Evolutionary conservation across 2,888 invertebrate genomes (phyloP).

Genomic region (Drosophila lutescens): DNA sequence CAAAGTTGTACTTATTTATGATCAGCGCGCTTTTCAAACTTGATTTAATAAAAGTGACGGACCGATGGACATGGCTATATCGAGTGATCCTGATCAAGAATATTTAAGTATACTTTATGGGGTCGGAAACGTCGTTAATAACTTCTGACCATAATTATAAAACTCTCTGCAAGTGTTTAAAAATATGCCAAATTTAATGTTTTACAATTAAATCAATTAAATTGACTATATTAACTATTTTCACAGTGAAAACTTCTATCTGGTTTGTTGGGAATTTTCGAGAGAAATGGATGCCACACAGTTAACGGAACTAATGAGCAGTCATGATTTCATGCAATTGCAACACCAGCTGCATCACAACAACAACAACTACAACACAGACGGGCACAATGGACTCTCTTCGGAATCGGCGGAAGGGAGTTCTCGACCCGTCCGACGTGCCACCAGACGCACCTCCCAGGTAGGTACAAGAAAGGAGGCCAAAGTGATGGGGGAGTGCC

Average conservation of each 20-base stretch:
- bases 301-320: constrained; percentile 75
- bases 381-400: constrained; percentile 68
- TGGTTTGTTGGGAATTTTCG: background rate
- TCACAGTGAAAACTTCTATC: background rate
- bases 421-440: constrained; percentile 81
- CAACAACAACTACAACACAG: constrained; percentile 72
- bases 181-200: too few species aligned
- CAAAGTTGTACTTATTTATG: too few species aligned
- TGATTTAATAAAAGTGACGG: too few species aligned
- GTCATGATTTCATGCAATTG: constrained; percentile 78
- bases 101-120: too few species aligned
- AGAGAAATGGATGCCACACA: constrained; percentile 72
- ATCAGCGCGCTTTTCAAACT: too few species aligned
- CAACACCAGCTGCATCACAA: constrained; percentile 75
- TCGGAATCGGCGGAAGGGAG: constrained; percentile 78
- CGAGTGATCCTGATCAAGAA: too few species aligned
- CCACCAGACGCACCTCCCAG: constrained; percentile 82
- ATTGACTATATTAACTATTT: background rate
- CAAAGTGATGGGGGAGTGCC: background rate
- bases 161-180: too few species aligned
- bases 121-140: too few species aligned
- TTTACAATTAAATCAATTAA: too few species aligned
- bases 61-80: too few species aligned
- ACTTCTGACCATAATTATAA: too few species aligned
- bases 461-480: constrained; percentile 36